Evolutionary conservation across 2,797 vertebrate genomes (phyloP), one percentile per base, ranked within the genome.

Genomic region (Aeoliscus strigatus): DNA sequence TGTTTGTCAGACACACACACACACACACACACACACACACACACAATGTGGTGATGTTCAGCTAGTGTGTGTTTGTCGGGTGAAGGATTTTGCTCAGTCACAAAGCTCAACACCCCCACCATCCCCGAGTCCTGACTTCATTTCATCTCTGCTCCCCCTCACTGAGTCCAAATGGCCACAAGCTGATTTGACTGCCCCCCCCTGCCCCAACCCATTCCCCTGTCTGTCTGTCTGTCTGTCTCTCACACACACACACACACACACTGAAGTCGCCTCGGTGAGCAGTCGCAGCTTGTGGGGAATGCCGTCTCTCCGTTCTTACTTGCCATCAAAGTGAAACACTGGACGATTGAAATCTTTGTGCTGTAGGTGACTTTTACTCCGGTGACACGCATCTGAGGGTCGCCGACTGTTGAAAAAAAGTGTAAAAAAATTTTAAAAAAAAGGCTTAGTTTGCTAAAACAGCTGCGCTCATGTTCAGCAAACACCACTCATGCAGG

Each of bases 221-320:
- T n/a, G n/a, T n/a, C n/a, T n/a, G n/a, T n/a, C n/a, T n/a, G n/a
- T n/a, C n/a, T n/a, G n/a, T n/a, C n/a, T n/a, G n/a, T n/a, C n/a
- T n/a, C n/a, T n/a, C 35, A 50, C 45, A 49, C 60, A 45, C 61
- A 35, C 44, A 39, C 51, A 27, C 27, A 28, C 41, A 28, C 45
- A 54, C 9, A 41, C 28, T 30, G 25, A 68, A 60, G 80, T 90
- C 69, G 79, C 86, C 86, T 64, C 69, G 87, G 87, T 80, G 83
- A 86, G 72, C 37, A 47, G 49, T 60, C 63, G 36, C 57, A 52
- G 76, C 65, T 51, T 39, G 60, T 31, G 30, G 78, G 80, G 87
- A 90, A 89, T 88, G 85, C 61, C 42, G 70, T 39, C 8, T 64
- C 65, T 72, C 52, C 68, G 69, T 49, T 60, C 73, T 76, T 65